These are phyloP conservation scores for Gobius niger DNA, from an alignment of 2,113 vertebrate species.

Conservation along the genomic window DNA sequence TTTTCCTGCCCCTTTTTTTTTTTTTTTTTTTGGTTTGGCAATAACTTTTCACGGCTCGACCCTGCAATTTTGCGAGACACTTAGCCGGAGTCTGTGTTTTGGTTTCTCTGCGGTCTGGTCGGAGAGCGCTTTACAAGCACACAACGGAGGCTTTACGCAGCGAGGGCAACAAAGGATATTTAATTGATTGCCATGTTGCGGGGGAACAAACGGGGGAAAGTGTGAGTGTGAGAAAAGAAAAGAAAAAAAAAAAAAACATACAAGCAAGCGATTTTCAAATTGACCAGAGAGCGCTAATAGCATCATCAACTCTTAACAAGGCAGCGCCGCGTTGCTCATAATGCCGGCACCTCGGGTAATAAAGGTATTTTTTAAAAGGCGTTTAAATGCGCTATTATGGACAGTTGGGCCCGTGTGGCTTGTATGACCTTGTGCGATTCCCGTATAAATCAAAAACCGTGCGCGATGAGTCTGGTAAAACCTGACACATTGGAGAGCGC, in stretches of 20 bases:
- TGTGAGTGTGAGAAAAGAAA: background rate
- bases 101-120: conserved; percentile 33
- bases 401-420: conserved; percentile 12
- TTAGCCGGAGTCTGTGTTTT: conserved; percentile 35
- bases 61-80: conserved; percentile 28
- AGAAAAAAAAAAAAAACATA: conserved; percentile 15
- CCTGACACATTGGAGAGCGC: background rate
- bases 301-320: conserved; percentile 47
- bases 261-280: conserved; percentile 27
- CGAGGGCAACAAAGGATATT: conserved; percentile 52
- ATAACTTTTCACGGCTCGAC: conserved; percentile 46
- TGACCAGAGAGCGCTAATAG: conserved; percentile 38
- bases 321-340: conserved; percentile 14
- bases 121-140: conserved; percentile 28
- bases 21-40: no score
- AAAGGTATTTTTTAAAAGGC: conserved; percentile 50
- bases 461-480: background rate
- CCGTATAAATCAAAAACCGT: conserved; percentile 22
- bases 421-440: conserved; percentile 19
- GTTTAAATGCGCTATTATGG: conserved; percentile 35
- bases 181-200: conserved; percentile 52
- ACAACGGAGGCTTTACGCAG: background rate
- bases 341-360: conserved; percentile 34
- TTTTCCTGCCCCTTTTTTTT: conserved; percentile 33
- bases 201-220: conserved; percentile 55